Percentiles rank a stretch among this genome's conserved stretches.
Conservation (phyloP, 2,888 invertebrate genomes). For the Ennomos erosarius region DNA sequence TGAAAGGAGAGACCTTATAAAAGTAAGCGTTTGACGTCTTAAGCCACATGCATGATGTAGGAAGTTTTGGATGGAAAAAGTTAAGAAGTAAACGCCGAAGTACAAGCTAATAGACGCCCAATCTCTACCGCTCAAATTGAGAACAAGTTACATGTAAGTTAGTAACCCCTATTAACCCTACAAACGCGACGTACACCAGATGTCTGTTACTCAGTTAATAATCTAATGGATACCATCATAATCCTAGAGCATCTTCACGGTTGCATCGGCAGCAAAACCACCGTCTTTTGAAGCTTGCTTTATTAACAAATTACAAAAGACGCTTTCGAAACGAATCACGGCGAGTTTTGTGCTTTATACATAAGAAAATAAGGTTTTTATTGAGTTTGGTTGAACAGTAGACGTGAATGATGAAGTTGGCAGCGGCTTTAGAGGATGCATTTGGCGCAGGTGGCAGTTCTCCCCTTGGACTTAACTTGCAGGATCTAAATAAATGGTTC, state of each 20-base stretch:
- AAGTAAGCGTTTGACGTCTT: no score
- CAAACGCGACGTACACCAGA: constrained; percentile 21
- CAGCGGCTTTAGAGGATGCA: constrained; percentile 47
- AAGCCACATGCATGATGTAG: no score
- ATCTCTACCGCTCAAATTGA: background rate
- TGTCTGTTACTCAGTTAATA: constrained; percentile 29
- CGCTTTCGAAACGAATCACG: background rate
- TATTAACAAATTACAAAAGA: constrained; percentile 10
- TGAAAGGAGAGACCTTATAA: no score
- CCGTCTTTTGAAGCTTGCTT: constrained; percentile 22
- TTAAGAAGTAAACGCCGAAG: no score
- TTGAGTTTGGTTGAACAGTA: background rate
- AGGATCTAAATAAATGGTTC: constrained; percentile 54
- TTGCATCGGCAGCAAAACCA: constrained; percentile 24
- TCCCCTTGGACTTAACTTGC: constrained; percentile 50
- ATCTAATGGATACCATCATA: constrained; percentile 25
- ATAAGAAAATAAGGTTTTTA: background rate
- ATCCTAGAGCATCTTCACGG: constrained; percentile 26
- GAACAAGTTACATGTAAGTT: constrained; percentile 3
- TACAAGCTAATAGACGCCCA: no score
- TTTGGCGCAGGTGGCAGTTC: constrained; percentile 65
- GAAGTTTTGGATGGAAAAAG: no score
- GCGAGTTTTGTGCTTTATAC: background rate
- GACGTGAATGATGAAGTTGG: constrained; percentile 4
- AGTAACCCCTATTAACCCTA: constrained; percentile 6